Evolutionary conservation across 2,113 vertebrate species (phyloP), one percentile per base, ranked within the genome.

Genomic region (Antennarius striatus): DNA sequence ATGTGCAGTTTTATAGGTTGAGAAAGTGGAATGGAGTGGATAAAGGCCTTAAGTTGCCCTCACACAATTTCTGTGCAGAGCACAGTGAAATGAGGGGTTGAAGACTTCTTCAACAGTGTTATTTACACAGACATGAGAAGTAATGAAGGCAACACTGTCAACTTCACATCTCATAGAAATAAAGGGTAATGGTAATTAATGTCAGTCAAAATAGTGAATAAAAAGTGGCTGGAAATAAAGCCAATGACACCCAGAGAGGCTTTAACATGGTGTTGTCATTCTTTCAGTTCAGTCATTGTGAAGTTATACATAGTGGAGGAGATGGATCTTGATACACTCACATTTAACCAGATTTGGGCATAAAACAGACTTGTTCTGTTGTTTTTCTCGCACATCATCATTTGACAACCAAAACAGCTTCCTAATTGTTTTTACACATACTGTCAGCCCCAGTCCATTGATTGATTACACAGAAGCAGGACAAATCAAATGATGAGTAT

Each of bases 121-220:
- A 55, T 86, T 87, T 61, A 72, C 70, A 84, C 89, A 84, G 81
- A 86, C 87, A 89, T 88, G 75, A 88, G 82, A 67, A 64, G 56
- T 86, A 81, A 90, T 86, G 68, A 86, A 89, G 84, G 86, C 78
- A 74, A 82, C 68, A 75, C 77, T 69, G 81, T 88, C 84, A 75
- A 74, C 62, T 68, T 70, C 68, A 75, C 72, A 67, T 79, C 79
- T 73, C 69, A 64, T 28, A 45, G 73, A 70, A 73, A 80, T 82
- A 80, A 87, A 90, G 84, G 86, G 52, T 81, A 68, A 63, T 15
- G 5, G 43, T 72, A 84, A 89, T 89, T 83, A 51, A 86, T 90
- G 86, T 73, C 67, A 82, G 76, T 64, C 66, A 75, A 75, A 79
- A 77, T 39, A 72, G 46, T 72, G 59, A 69, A 66, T 40, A 40